Conservation (phyloP, 2,888 invertebrate genomes). For the Plagodis dolabraria region DNA sequence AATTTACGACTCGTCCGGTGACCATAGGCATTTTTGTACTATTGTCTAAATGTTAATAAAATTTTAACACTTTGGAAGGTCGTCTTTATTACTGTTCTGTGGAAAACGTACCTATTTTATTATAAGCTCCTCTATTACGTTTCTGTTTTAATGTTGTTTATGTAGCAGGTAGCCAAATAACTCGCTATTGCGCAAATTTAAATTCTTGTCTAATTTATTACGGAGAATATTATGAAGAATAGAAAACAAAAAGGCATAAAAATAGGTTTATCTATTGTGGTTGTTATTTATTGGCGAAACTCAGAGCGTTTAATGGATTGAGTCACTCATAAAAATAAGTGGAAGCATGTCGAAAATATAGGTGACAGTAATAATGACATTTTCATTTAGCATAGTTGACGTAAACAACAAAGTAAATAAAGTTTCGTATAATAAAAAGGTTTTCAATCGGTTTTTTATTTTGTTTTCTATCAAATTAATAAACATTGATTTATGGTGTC, state of each 20-base stretch:
- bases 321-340: slow-evolving; percentile 17
- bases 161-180: slow-evolving; percentile 46
- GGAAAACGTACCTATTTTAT: slow-evolving; percentile 48
- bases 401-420: too few relatives aligned
- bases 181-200: slow-evolving; percentile 38
- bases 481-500: too few relatives aligned
- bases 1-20: slow-evolving; percentile 71
- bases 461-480: too few relatives aligned
- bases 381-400: background rate
- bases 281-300: slow-evolving; percentile 29
- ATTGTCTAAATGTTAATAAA: slow-evolving; percentile 73
- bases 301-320: slow-evolving; percentile 26
- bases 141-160: slow-evolving; percentile 38
- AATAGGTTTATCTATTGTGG: slow-evolving; percentile 29
- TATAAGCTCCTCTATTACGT: slow-evolving; percentile 39
- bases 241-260: slow-evolving; percentile 26
- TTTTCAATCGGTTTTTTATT: too few relatives aligned
- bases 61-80: slow-evolving; percentile 71
- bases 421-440: too few relatives aligned
- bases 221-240: slow-evolving; percentile 28
- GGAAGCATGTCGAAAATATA: slow-evolving; percentile 5
- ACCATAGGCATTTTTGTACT: slow-evolving; percentile 66
- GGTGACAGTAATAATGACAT: slow-evolving; percentile 12
- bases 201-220: slow-evolving; percentile 31
- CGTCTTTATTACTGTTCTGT: slow-evolving; percentile 60